Evolutionary conservation across 2,888 invertebrate species (phyloP).

Genomic region (Strigamia transsilvanica): DNA sequence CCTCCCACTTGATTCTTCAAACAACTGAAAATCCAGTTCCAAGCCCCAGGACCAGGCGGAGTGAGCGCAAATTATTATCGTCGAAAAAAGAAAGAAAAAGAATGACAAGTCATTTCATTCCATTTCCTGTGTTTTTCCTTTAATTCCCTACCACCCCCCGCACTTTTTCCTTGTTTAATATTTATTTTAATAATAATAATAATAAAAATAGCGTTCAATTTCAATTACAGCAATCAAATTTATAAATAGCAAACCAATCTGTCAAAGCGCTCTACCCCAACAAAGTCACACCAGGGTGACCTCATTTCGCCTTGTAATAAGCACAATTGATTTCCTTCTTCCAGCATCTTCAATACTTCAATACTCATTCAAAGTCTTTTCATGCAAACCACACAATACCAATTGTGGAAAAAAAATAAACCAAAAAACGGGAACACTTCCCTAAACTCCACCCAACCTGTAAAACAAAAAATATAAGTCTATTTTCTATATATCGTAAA

Average conservation of each 20-base stretch:
- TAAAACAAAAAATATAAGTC: neutral
- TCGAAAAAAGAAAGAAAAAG: slow-evolving; percentile 10
- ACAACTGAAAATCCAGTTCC: slow-evolving; percentile 37
- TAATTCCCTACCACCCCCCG: too few relatives aligned
- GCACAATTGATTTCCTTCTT: slow-evolving; percentile 39
- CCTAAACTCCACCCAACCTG: slow-evolving; percentile 1
- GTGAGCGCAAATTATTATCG: neutral
- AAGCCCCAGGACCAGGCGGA: slow-evolving; percentile 31
- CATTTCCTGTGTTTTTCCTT: neutral
- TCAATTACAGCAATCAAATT: neutral
- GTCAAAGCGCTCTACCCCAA: neutral
- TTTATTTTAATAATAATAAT: neutral
- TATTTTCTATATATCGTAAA: neutral
- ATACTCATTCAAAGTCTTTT: slow-evolving; percentile 8
- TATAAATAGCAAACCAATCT: slow-evolving; percentile 26
- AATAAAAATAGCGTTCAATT: neutral
- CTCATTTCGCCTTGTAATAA: neutral
- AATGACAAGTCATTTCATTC: slow-evolving; percentile 6
- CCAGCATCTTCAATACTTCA: neutral
- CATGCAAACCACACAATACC: neutral
- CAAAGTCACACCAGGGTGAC: slow-evolving; percentile 28
- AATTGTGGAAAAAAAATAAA: slow-evolving; percentile 1
- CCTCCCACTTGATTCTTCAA: slow-evolving; percentile 22
- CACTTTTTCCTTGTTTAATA: neutral
- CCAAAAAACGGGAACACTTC: neutral